Evolutionary conservation across 2,113 vertebrate species (phyloP).

Genomic region (Sebastes schlegelii): DNA sequence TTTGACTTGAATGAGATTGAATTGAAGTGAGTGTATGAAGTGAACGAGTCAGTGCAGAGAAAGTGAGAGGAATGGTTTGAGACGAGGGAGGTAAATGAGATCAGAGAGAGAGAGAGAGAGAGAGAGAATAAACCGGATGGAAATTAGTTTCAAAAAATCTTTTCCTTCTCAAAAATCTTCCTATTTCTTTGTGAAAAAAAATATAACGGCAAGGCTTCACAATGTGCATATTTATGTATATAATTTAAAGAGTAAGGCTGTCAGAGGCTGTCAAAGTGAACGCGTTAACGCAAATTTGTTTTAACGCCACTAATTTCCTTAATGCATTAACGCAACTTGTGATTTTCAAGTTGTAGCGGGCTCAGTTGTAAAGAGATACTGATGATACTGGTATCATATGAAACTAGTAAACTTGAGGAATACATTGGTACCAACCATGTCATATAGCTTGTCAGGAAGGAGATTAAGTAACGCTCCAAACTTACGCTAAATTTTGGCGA

Average conservation of each 20-base stretch:
- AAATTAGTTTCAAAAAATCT: not conserved
- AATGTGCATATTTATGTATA: not conserved
- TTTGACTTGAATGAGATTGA: constrained; percentile 34
- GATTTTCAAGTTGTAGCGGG: too few relatives aligned
- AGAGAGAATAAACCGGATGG: not conserved
- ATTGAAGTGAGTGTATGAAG: constrained; percentile 17
- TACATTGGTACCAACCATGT: too few relatives aligned
- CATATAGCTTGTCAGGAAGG: too few relatives aligned
- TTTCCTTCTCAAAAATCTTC: not conserved
- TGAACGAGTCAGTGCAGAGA: not conserved
- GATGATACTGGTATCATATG: too few relatives aligned
- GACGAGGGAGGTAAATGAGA: constrained; percentile 8
- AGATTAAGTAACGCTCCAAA: too few relatives aligned
- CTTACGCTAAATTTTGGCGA: too few relatives aligned
- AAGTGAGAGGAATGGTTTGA: constrained; percentile 19
- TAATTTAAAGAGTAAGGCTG: not conserved
- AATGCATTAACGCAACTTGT: too few relatives aligned
- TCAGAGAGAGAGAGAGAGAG: not conserved
- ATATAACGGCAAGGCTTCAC: not conserved
- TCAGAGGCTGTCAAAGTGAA: too few relatives aligned
- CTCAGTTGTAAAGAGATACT: too few relatives aligned
- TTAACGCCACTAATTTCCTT: too few relatives aligned
- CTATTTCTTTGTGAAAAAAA: not conserved
- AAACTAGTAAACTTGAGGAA: too few relatives aligned
- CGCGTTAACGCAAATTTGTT: too few relatives aligned